These are phyloP conservation scores for Clistopyga incitator DNA, from an alignment of 2,888 invertebrate species.

Conservation along the genomic window DNA sequence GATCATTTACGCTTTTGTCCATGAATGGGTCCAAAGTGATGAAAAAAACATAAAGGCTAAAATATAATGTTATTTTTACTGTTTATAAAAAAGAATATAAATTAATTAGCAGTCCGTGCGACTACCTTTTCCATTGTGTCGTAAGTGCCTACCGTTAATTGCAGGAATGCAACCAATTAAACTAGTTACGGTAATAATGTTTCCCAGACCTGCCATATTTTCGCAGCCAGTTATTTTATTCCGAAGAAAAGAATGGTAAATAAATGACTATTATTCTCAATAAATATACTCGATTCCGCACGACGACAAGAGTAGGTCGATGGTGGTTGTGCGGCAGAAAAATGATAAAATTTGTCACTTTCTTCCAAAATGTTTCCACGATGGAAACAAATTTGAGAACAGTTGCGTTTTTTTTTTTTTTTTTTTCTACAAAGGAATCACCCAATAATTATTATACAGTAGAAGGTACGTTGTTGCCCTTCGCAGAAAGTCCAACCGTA, in stretches of 20 bases:
- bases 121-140: too few species aligned
- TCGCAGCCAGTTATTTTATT: not conserved
- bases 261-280: not conserved
- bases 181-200: not conserved
- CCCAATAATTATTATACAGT: not conserved
- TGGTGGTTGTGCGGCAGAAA: not conserved
- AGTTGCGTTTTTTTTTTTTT: not conserved
- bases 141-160: not conserved
- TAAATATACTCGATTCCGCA: not conserved
- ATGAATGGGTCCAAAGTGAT: not conserved
- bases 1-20: not conserved
- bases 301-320: not conserved
- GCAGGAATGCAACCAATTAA: not conserved
- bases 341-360: slow-evolving; percentile 1
- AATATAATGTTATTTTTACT: too few species aligned
- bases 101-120: too few species aligned
- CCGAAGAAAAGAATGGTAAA: not conserved
- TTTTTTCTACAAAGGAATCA: not conserved
- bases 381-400: slow-evolving; percentile 69
- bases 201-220: too few species aligned
- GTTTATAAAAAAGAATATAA: too few species aligned
- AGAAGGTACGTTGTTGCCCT: slow-evolving; percentile 9
- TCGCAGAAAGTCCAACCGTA: not conserved
- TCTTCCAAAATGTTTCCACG: slow-evolving; percentile 64
- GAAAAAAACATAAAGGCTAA: not conserved